A percentile compares a stretch with the other conserved stretches of the same genome.
phyloP scores from a whole-genome alignment of 37 sponge, comb jelly and placozoan species.

The Amphimedon queenslandica region DNA sequence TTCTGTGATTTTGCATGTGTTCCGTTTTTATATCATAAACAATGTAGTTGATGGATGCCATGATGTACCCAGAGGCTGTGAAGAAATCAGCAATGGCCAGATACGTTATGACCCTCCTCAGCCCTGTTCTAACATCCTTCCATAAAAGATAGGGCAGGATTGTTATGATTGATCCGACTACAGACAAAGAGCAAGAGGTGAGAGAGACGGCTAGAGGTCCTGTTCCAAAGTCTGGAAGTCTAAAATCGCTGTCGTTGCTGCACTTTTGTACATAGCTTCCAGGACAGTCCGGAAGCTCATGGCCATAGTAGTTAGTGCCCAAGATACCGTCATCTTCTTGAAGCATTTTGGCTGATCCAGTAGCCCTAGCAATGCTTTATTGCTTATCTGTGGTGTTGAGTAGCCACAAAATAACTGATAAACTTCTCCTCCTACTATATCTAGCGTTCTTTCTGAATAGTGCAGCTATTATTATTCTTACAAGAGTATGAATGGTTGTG shows the following conservation, averaged over 20 bases:
- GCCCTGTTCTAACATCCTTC: conserved; percentile 39
- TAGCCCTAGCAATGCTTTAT: too few relatives aligned
- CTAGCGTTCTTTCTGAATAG: too few relatives aligned
- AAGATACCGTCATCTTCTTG: too few relatives aligned
- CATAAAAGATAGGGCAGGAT: conserved; percentile 30
- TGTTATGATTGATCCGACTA: conserved; percentile 45
- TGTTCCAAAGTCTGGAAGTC: neutral
- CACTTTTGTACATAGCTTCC: neutral
- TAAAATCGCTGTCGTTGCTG: neutral
- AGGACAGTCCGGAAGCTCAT: neutral
- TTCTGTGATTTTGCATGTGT: neutral
- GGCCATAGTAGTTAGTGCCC: too few relatives aligned
- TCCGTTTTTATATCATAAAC: too few relatives aligned
- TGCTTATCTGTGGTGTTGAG: too few relatives aligned
- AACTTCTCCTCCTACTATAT: too few relatives aligned
- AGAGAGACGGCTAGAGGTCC: conserved; percentile 31
- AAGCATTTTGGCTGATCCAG: too few relatives aligned
- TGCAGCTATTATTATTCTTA: too few relatives aligned
- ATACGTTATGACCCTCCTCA: conserved; percentile 42
- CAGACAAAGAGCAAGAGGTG: conserved; percentile 35
- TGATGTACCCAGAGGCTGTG: conserved; percentile 58
- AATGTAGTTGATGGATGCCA: conserved; percentile 36
- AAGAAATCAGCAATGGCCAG: conserved; percentile 67
- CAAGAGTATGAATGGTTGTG: too few relatives aligned
- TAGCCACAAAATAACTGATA: too few relatives aligned